Evolutionary conservation across 53 echinoderm and acorn worm genomes (phyloP), one percentile per base, ranked within the genome.

Genomic region (Holothuria scabra): DNA sequence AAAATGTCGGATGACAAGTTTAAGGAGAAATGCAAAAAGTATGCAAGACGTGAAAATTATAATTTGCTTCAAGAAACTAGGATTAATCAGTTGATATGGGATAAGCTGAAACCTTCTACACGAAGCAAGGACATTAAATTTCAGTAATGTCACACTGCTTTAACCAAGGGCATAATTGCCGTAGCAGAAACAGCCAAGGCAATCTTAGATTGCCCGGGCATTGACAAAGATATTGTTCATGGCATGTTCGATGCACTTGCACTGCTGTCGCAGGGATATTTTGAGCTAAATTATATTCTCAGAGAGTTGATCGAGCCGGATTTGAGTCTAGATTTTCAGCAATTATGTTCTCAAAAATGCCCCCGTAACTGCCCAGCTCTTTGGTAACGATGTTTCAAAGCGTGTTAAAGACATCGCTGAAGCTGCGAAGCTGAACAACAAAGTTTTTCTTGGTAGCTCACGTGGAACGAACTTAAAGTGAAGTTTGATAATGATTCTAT

Each of bases 271-370:
- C 56, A 79, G 26, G 82, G 59, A 86, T n/a, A n/a, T n/a, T n/a
- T n/a, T n/a, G n/a, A n/a, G 57, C 8, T 85, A 35, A 84, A 85
- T 32, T 1, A 20, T 26, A 33, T 44, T 26, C 71, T 75, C 7
- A 85, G 55, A 59, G 85, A 85, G 37, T 46, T 86, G n/a, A 44
- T 80, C 24, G 66, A 61, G 67, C 80, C 80, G 19, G 66, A 65
- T 25, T 29, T 80, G 38, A 80, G 67, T 35, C 14, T 20, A 22
- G 37, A 81, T 25, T 80, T 44, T 30, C 63, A 24, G 21, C 87
- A 87, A 28, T 68, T 87, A 38, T 87, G 87, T 21, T 46, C 46
- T 65, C 55, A 61, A n/a, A n/a, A 41, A 61, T 14, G 81, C 12
- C 28, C 80, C 87, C 19, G 65, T 81, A 12, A 87, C 87, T 28